Evolutionary conservation across 2,888 invertebrate species (phyloP).

Genomic region (Hoplodrina ambigua): DNA sequence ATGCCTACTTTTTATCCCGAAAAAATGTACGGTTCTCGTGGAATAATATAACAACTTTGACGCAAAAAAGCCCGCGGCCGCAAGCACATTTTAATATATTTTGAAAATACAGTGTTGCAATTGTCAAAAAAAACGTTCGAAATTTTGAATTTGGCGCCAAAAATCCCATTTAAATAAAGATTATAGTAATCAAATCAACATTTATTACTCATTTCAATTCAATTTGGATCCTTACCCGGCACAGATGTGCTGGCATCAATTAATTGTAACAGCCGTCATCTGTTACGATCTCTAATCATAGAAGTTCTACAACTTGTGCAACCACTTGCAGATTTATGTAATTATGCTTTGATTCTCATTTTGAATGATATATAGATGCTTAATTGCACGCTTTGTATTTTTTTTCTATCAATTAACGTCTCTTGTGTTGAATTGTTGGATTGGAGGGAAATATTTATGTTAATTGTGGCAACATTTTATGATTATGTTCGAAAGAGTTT

Average conservation of each 20-base stretch:
- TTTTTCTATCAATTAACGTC: neutral
- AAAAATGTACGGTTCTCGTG: too few species aligned
- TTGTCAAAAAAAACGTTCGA: too few species aligned
- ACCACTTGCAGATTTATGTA: conserved; percentile 49
- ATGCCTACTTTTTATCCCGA: too few species aligned
- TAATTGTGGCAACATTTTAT: conserved; percentile 19
- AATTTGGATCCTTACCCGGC: conserved; percentile 46
- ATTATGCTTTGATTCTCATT: conserved; percentile 44
- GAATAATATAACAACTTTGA: too few species aligned
- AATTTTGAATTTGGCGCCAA: too few species aligned
- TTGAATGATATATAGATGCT: conserved; percentile 36
- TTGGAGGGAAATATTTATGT: neutral
- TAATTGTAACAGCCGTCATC: conserved; percentile 56
- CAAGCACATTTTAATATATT: too few species aligned
- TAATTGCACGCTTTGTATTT: conserved; percentile 27
- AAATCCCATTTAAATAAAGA: neutral
- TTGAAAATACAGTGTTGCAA: too few species aligned
- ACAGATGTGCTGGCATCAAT: conserved; percentile 62
- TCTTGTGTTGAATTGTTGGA: conserved; percentile 10
- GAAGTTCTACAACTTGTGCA: conserved; percentile 57
- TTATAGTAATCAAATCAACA: conserved; percentile 44
- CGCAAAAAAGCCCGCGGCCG: too few species aligned
- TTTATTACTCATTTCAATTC: conserved; percentile 49
- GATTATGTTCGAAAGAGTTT: conserved; percentile 6
- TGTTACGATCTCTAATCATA: conserved; percentile 57